Base-by-base conservation (phyloP, 2,888 invertebrate species). In the Himalopsyche anomala region DNA sequence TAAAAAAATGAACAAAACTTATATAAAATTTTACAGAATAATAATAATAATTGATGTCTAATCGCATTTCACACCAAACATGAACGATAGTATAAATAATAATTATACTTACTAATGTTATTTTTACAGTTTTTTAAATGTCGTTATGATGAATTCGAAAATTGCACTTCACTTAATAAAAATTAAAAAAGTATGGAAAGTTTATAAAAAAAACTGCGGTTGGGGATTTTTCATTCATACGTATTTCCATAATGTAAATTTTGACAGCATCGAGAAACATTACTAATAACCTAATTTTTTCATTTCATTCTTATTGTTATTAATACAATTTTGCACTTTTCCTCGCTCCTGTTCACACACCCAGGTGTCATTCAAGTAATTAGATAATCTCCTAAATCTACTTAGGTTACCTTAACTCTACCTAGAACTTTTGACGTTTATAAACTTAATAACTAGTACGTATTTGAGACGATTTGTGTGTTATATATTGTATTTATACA, bases 381-480 rank as follows among this genome's bases (percentile, higher is more conserved):
- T 86, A 83, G 82, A 87, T 87, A 86, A 84, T 84, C 81, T 86
- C 40, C 84, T 86, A 86, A 81, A 5, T 84, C 86, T 86, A 86
- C 83, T 85, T 86, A 88, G n/a, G 51, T 51, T 84, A 87, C 85
- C 85, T 88, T 87, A 80, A 55, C 56, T 5, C 84, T 84, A 86
- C 84, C 87, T 88, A 88, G 69, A 86, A 87, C 56, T 88, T 88
- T 83, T 88, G 87, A 88, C 88, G 87, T 87, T 88, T 87, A 87
- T 87, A 85, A 88, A 89, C 88, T 89, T 90, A 89, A 89, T 89
- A 89, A 88, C 90, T 90, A 90, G 89, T 90, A 90, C 89, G 90
- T 90, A 90, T 90, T 89, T 89, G 89, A 89, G 89, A 89, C 89
- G 89, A 88, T 88, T 87, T 87, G 87, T 87, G 86, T 88, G 85